A percentile compares a stretch with the other conserved stretches of the same genome.
These are phyloP conservation scores for Ophioninae sp. DNA, from an alignment of 2,888 invertebrate genomes.

Conservation along the genomic window DNA sequence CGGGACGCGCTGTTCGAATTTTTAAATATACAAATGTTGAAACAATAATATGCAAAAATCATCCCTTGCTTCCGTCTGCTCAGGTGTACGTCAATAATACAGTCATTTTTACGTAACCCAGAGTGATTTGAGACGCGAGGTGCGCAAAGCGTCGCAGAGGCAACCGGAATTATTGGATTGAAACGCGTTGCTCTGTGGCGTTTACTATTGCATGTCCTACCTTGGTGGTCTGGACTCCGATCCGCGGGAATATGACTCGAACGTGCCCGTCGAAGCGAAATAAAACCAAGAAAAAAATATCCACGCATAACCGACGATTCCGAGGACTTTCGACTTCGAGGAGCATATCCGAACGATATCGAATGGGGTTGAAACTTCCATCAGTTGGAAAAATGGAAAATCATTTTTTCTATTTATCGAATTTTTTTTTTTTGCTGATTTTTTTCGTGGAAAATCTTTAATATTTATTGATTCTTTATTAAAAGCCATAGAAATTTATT, in stretches of 20 bases:
- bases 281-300: slow-evolving; percentile 22
- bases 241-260: slow-evolving; percentile 49
- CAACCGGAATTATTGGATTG: slow-evolving; percentile 46
- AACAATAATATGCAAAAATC: too few species aligned
- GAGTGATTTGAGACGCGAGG: slow-evolving; percentile 26
- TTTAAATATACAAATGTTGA: too few species aligned
- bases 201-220: slow-evolving; percentile 32
- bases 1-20: slow-evolving; percentile 40
- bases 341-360: neutral
- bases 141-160: slow-evolving; percentile 16
- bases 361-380: neutral
- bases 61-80: neutral
- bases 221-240: slow-evolving; percentile 40
- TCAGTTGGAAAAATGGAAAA: too few species aligned
- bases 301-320: neutral
- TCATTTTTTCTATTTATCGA: too few species aligned
- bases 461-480: too few species aligned
- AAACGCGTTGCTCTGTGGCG: slow-evolving; percentile 28
- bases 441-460: too few species aligned
- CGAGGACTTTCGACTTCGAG: neutral
- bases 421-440: too few species aligned
- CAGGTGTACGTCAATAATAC: slow-evolving; percentile 1
- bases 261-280: slow-evolving; percentile 49
- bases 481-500: too few species aligned
- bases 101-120: slow-evolving; percentile 15